Base-by-base conservation (phyloP, 2,797 vertebrate genomes). In the Cyclopterus lumpus region DNA sequence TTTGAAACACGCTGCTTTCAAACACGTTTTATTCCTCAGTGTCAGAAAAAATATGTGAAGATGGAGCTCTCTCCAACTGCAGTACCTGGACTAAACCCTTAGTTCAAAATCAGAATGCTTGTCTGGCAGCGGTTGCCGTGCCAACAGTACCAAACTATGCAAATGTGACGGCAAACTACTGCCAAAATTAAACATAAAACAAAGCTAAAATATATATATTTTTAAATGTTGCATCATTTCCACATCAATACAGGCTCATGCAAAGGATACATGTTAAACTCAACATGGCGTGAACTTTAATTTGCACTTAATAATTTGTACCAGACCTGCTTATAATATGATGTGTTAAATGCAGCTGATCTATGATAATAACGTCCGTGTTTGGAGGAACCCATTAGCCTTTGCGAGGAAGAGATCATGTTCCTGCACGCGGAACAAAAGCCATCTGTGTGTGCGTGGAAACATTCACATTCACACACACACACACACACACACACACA, bases 381-480 rank as follows among this genome's bases (percentile, higher is more conserved):
- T 90, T 86, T 67, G 57, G 30, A 58, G 73, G 70, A 89, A 81
- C 76, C 75, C 80, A 88, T 91, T 89, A 89, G 81, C 88, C 70
- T 71, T 62, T 64, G 70, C 63, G 57, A 57, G 63, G 53, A 9
- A 11, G 30, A 58, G 30, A 71, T 71, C 11, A 48, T 67, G 62
- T 68, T 42, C 1, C n/a, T 32, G 12, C 70, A 15, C 48, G 30
- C 36, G 4, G 57, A 40, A 55, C 7, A 2, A 42, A 53, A 44
- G 42, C 16, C 38, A 58, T 53, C 58, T 48, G 38, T 10, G 3
- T 5, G 32, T 20, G 30, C 42, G 48, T n/a, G 51, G 32, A 16
- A 42, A 57, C 71, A 44, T 1, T 24, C 10, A 9, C 28, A 53
- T 11, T n/a, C n/a, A n/a, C n/a, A n/a, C n/a, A n/a, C n/a, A n/a